phyloP scores from a whole-genome alignment of 2,113 vertebrate species.

The Bos indicus region DNA sequence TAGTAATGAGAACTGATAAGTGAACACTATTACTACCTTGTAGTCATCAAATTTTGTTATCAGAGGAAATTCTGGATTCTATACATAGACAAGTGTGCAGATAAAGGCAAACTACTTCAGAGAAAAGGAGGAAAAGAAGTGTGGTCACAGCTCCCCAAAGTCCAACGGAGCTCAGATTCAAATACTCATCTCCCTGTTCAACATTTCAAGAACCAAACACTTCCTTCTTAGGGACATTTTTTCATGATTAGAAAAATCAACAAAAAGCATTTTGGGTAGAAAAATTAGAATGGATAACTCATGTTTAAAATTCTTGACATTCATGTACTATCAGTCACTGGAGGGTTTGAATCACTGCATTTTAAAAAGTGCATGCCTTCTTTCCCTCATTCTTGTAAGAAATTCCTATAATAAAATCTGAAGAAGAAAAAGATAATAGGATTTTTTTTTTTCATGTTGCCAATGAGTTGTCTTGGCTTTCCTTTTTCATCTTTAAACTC shows the following conservation, averaged over 20 bases:
- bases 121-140: not conserved
- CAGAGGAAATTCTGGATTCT: slow-evolving; percentile 26
- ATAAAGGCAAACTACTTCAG: not conserved
- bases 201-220: not conserved
- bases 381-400: not conserved
- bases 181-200: not conserved
- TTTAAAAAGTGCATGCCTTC: slow-evolving; percentile 8
- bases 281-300: slow-evolving; percentile 18
- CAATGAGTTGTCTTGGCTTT: not conserved
- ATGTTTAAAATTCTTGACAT: slow-evolving; percentile 42
- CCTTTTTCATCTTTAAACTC: not conserved
- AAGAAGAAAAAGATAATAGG: not conserved
- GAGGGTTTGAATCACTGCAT: slow-evolving; percentile 23
- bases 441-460: not conserved
- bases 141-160: not conserved
- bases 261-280: not conserved
- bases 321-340: not conserved
- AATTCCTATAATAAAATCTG: not conserved
- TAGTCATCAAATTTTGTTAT: slow-evolving; percentile 23
- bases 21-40: not conserved
- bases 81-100: not conserved
- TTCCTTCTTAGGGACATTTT: not conserved
- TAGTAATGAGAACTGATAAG: slow-evolving; percentile 44
- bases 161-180: not conserved
- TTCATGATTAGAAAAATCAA: not conserved